Evolutionary conservation across 64 coral and sea anemone genomes (phyloP).

Genomic region (Porites lutea): DNA sequence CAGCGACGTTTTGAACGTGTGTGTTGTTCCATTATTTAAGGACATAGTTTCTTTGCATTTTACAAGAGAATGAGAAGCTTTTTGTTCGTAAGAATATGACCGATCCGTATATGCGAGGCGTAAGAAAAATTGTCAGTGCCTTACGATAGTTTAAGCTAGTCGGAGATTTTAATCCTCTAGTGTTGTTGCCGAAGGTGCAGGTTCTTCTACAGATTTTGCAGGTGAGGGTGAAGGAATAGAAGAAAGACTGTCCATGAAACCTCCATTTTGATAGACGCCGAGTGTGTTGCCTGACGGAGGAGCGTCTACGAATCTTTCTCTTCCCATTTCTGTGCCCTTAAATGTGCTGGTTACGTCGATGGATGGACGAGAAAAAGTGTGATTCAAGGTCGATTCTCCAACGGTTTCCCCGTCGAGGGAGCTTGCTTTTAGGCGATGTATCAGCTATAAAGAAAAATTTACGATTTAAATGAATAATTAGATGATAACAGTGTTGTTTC

Average conservation of each 20-base stretch:
- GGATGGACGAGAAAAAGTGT: not conserved
- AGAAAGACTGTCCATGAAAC: not conserved
- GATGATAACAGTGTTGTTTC: too few species aligned
- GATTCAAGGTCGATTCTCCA: not conserved
- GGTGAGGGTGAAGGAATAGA: not conserved
- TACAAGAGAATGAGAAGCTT: too few species aligned
- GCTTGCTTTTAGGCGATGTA: not conserved
- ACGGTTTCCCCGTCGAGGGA: not conserved
- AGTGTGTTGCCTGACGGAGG: not conserved
- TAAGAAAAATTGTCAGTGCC: too few species aligned
- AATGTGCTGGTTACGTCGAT: not conserved
- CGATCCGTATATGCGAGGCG: too few species aligned
- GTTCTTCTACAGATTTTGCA: not conserved
- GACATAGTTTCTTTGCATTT: too few species aligned
- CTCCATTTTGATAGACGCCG: conserved; percentile 20
- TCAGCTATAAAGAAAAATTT: not conserved
- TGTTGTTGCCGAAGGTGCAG: not conserved
- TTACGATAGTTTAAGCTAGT: too few species aligned
- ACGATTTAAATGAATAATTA: too few species aligned
- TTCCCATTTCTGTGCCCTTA: not conserved
- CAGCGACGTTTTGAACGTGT: too few species aligned
- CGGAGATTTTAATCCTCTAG: not conserved
- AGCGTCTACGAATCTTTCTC: conserved; percentile 1
- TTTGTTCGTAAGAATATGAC: too few species aligned
- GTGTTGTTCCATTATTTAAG: too few species aligned